Evolutionary conservation across 2,113 vertebrate genomes (phyloP).

Genomic region (Centropus unirufus): DNA sequence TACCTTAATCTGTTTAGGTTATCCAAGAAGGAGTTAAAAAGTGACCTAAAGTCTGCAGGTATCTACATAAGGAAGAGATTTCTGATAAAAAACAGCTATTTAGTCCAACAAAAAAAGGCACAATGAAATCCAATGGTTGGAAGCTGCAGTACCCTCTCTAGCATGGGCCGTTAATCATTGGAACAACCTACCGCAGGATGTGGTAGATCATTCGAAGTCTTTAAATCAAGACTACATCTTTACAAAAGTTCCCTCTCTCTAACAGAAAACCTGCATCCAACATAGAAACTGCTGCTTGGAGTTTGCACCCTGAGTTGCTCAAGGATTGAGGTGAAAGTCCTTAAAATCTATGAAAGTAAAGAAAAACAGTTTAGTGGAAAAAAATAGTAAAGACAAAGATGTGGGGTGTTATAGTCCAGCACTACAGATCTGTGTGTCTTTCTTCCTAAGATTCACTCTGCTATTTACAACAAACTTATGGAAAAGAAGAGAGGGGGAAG

Average conservation of each 20-base stretch:
- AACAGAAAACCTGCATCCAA: conserved; percentile 34
- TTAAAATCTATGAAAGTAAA: conserved; percentile 9
- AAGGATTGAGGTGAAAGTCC: not conserved
- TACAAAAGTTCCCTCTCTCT: conserved; percentile 47
- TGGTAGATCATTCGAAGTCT: conserved; percentile 59
- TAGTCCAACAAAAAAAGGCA: conserved; percentile 50
- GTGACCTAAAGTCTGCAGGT: conserved; percentile 33
- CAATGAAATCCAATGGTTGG: conserved; percentile 42
- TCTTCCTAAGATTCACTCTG: not conserved
- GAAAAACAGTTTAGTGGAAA: not conserved
- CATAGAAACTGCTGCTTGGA: not conserved
- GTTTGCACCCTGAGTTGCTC: not conserved
- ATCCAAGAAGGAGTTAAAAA: conserved; percentile 60
- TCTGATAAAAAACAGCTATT: conserved; percentile 61
- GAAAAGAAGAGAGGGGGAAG: not conserved
- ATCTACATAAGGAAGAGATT: conserved; percentile 65
- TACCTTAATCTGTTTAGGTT: conserved; percentile 20
- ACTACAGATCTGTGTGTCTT: not conserved
- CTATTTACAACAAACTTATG: not conserved
- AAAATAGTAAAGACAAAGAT: not conserved
- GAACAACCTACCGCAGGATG: conserved; percentile 63
- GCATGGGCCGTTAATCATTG: conserved; percentile 53
- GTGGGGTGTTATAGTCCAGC: not conserved
- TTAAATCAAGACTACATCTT: conserved; percentile 52
- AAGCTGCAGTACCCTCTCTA: conserved; percentile 47